Percentiles rank a stretch among this genome's conserved stretches.
Conservation (phyloP, 2,888 invertebrate species). For the Latrodectus elegans region DNA sequence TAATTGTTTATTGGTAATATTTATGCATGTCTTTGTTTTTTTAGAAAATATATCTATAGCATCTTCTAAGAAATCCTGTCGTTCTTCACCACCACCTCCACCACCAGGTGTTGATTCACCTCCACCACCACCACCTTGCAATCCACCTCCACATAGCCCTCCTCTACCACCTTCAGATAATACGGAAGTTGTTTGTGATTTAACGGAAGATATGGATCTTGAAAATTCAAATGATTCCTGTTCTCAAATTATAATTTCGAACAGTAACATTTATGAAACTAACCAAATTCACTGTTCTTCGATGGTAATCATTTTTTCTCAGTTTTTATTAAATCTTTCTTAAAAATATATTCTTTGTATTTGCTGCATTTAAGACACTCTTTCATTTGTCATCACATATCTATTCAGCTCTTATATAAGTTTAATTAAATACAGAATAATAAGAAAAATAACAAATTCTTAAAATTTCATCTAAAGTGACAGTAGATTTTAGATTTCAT, state of each 20-base stretch:
- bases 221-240: slow-evolving; percentile 58
- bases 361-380: too few relatives aligned
- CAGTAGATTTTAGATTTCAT: too few relatives aligned
- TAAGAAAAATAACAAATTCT: too few relatives aligned
- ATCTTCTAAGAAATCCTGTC: not conserved
- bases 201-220: slow-evolving; percentile 67
- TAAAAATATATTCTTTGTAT: too few relatives aligned
- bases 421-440: too few relatives aligned
- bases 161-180: slow-evolving; percentile 69
- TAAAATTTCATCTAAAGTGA: too few relatives aligned
- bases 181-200: slow-evolving; percentile 69
- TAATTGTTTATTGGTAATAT: too few relatives aligned
- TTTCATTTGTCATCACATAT: too few relatives aligned
- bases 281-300: not conserved
- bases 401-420: too few relatives aligned
- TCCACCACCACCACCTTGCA: slow-evolving; percentile 70
- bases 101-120: slow-evolving; percentile 64
- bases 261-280: slow-evolving; percentile 1
- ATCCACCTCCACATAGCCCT: slow-evolving; percentile 71
- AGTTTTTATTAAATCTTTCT: too few relatives aligned
- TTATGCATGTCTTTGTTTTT: too few relatives aligned
- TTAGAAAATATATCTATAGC: not conserved
- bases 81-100: slow-evolving; percentile 72
- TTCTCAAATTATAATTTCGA: not conserved
- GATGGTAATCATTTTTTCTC: not conserved